phyloP scores from a whole-genome alignment of 1,140 invertebrate species.

The Hetaerina americana region DNA sequence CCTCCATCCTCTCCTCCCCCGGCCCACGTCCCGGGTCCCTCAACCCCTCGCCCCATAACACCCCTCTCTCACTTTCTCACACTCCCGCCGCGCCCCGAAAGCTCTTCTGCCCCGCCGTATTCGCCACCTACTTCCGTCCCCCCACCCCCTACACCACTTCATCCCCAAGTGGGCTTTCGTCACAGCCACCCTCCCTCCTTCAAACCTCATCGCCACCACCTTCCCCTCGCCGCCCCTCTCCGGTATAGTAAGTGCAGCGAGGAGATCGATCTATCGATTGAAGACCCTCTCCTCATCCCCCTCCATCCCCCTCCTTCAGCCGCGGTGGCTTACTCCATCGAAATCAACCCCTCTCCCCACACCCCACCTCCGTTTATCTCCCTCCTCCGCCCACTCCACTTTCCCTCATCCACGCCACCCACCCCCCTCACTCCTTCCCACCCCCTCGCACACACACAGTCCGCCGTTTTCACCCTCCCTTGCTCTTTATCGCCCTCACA shows the following conservation, averaged over 20 bases:
- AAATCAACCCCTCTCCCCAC: too few relatives aligned
- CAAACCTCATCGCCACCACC: too few relatives aligned
- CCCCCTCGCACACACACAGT: too few relatives aligned
- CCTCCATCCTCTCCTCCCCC: not conserved
- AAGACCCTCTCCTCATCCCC: not conserved
- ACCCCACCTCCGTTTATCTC: too few relatives aligned
- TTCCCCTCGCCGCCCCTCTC: not conserved
- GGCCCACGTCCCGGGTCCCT: not conserved
- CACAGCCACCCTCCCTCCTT: not conserved
- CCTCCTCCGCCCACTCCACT: too few relatives aligned
- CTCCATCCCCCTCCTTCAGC: conserved; percentile 11
- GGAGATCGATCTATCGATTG: not conserved
- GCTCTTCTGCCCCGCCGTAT: not conserved
- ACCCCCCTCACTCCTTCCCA: too few relatives aligned
- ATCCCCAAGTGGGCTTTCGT: not conserved
- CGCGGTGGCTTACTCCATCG: too few relatives aligned
- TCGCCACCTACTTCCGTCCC: not conserved
- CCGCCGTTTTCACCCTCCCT: too few relatives aligned
- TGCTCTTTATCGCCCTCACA: too few relatives aligned
- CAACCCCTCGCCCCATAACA: not conserved
- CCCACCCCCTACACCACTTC: not conserved
- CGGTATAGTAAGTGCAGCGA: not conserved
- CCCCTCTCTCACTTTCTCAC: not conserved
- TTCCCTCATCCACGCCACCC: too few relatives aligned
- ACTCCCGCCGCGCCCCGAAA: too few relatives aligned